Percentiles rank a stretch among this genome's conserved stretches.
phyloP scores from a whole-genome alignment of 2,888 invertebrate genomes.

The Cynaeus angustus region DNA sequence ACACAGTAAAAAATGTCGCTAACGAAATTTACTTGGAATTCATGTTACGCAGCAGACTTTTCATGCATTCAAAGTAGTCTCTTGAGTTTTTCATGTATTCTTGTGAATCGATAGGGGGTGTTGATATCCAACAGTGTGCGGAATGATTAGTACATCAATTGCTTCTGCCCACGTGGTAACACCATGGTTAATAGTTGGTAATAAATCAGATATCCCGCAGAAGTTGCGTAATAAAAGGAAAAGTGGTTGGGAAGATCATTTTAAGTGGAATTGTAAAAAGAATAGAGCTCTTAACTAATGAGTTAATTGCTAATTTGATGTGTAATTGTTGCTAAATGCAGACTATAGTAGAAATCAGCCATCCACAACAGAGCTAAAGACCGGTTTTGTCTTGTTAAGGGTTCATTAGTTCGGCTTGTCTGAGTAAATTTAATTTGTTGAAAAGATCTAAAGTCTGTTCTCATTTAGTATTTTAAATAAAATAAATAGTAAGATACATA shows the following conservation, averaged over 20 bases:
- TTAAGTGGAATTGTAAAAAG: no score
- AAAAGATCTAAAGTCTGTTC: no score
- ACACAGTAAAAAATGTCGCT: slow-evolving; percentile 35
- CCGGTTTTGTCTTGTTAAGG: no score
- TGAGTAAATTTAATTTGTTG: no score
- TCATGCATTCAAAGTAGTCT: slow-evolving; percentile 33
- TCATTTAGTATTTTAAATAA: no score
- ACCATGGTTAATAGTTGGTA: neutral
- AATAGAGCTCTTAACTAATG: no score
- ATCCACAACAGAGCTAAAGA: no score
- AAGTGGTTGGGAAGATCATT: neutral
- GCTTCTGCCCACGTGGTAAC: slow-evolving; percentile 5
- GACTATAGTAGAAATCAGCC: no score
- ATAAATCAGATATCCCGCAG: slow-evolving; percentile 7
- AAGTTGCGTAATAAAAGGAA: slow-evolving; percentile 3
- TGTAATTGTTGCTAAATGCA: no score
- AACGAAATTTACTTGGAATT: slow-evolving; percentile 37
- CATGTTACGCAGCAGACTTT: slow-evolving; percentile 23
- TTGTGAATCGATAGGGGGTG: slow-evolving; percentile 30
- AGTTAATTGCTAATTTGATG: no score
- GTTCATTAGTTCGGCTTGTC: no score
- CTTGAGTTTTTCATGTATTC: slow-evolving; percentile 31
- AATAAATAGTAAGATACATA: no score
- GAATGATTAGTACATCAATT: slow-evolving; percentile 16
- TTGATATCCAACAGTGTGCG: slow-evolving; percentile 14